phyloP scores from a whole-genome alignment of 2,888 invertebrate genomes.

The Noctuana brunneofusca region DNA sequence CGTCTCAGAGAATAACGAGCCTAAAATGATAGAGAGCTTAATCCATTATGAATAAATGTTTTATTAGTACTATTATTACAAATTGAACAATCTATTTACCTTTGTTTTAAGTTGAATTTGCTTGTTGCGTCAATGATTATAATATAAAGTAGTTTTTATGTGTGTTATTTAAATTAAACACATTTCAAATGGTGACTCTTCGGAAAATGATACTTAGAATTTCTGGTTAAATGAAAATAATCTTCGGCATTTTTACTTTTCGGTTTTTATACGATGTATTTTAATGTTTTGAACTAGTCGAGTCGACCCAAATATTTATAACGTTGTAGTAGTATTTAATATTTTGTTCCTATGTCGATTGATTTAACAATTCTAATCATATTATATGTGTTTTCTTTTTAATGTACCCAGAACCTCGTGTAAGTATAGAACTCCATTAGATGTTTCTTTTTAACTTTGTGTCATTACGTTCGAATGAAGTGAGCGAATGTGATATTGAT shows the following conservation, averaged over 20 bases:
- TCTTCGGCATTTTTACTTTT: constrained; percentile 57
- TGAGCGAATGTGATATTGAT: constrained; percentile 70
- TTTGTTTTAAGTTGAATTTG: constrained; percentile 76
- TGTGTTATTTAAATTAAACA: constrained; percentile 43
- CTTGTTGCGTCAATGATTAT: constrained; percentile 74
- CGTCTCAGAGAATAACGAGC: constrained; percentile 70
- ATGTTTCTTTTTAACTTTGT: constrained; percentile 52
- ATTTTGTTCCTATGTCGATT: constrained; percentile 68
- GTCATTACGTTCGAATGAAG: constrained; percentile 59
- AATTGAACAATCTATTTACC: constrained; percentile 75
- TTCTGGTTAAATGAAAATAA: constrained; percentile 42
- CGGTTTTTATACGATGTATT: constrained; percentile 44
- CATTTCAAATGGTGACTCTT: constrained; percentile 39
- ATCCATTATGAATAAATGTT: constrained; percentile 75
- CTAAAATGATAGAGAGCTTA: constrained; percentile 81
- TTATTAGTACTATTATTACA: constrained; percentile 76
- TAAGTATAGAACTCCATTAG: constrained; percentile 66
- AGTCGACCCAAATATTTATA: constrained; percentile 70
- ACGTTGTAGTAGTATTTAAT: constrained; percentile 62
- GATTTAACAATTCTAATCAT: constrained; percentile 53
- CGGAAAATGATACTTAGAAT: constrained; percentile 32
- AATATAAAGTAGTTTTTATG: constrained; percentile 69
- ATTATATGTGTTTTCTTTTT: constrained; percentile 45
- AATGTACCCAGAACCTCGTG: constrained; percentile 53
- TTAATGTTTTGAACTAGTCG: constrained; percentile 67